These are phyloP conservation scores for Mirza zaza DNA, from an alignment of 2,113 vertebrate species.

Conservation along the genomic window DNA sequence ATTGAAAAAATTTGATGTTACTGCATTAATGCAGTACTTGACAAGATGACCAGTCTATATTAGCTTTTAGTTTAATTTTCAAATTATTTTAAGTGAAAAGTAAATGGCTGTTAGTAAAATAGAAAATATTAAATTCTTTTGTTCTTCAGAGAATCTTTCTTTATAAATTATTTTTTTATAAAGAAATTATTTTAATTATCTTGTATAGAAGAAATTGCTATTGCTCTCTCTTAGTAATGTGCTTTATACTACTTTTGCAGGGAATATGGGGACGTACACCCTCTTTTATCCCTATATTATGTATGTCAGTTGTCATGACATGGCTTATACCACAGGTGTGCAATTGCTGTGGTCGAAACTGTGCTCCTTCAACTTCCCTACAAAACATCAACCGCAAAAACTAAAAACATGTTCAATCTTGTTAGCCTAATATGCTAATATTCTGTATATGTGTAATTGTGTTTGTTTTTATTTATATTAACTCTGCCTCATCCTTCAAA, in stretches of 20 bases:
- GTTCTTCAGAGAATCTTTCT: constrained; percentile 18
- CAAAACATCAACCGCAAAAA: neutral
- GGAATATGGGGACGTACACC: neutral
- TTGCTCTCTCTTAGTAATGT: neutral
- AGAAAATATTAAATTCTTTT: constrained; percentile 34
- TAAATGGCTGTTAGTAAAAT: neutral
- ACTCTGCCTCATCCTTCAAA: neutral
- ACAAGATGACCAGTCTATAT: neutral
- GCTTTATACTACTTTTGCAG: neutral
- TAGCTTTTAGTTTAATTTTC: constrained; percentile 47
- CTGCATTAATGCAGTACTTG: neutral
- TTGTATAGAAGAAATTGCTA: neutral
- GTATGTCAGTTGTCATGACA: neutral
- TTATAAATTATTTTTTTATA: constrained; percentile 25
- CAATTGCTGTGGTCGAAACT: neutral
- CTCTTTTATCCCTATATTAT: neutral
- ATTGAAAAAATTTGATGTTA: neutral
- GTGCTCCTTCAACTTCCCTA: neutral
- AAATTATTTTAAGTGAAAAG: constrained; percentile 57
- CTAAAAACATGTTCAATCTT: neutral
- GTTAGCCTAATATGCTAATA: neutral
- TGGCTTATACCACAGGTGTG: neutral
- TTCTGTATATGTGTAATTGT: neutral
- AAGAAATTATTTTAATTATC: neutral
- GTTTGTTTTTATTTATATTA: constrained; percentile 24